Base-by-base conservation (phyloP, 2,888 invertebrate genomes). In the Globia sparganii region DNA sequence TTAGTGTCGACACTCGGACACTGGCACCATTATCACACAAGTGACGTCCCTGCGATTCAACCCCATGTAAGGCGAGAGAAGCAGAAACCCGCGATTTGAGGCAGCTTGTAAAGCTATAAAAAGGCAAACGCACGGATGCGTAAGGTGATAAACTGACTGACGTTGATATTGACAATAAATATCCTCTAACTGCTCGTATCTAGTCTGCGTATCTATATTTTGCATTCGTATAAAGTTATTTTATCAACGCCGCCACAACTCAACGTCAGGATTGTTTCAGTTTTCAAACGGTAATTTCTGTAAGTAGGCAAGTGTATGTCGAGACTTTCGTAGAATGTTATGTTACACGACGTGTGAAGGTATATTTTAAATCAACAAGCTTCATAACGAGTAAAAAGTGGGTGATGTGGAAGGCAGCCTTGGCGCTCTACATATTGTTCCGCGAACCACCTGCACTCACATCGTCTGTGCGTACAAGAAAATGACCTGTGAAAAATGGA, bases 401-500 rank as follows among this genome's bases (percentile, higher is more conserved):
- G 94, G 94, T 92, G 92, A 93, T 90, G 89, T 91, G 88, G 90
- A 87, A 91, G 85, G 88, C 90, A 92, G 91, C 92, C 92, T 93
- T 92, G 91, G 88, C 90, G 92, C 86, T 93, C 92, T 86, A 94
- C 93, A 93, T 95, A 92, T 91, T 87, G 91, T 94, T 94, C 92
- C 91, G 92, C 93, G 92, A 95, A 95, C 91, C 93, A 93, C 92
- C 91, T 92, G 93, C 92, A 92, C 91, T 93, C 91, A 91, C 90
- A 89, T 91, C 91, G 93, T 92, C 91, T 91, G 89, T 87, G 91
- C 90, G 91, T 93, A 91, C 89, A 92, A 95, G 93, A 94, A 95
- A 95, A 96, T 94, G 91, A 92, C 93, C 91, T 91, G 92, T 93
- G 95, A 94, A 96, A 96, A 96, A 96, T 96, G 95, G 96, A 96